A percentile compares a stretch with the other conserved stretches of the same genome.
These are phyloP conservation scores for Gopherus evgoodei DNA, from an alignment of 2,113 vertebrate species.

Conservation along the genomic window DNA sequence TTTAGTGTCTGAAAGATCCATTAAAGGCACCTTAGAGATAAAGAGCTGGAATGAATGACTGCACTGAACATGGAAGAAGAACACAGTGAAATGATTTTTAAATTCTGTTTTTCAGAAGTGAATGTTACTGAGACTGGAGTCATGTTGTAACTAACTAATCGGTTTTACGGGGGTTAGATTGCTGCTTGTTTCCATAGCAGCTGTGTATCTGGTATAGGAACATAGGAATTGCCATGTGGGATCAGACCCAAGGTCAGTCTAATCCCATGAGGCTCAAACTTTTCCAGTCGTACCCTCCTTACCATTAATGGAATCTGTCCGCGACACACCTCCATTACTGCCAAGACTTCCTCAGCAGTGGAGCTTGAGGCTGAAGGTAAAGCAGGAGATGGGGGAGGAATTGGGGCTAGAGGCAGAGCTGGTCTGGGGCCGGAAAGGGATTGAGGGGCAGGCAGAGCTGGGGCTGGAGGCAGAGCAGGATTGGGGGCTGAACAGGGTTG, in stretches of 20 bases:
- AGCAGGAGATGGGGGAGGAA: too few species aligned
- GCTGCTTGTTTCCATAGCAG: background rate
- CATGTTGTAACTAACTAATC: background rate
- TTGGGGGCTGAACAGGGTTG: too few species aligned
- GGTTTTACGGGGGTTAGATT: background rate
- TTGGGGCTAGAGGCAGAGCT: too few species aligned
- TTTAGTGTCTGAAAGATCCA: conserved; percentile 56
- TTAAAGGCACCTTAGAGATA: conserved; percentile 33
- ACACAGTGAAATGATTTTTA: conserved; percentile 37
- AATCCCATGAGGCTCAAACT: too few species aligned
- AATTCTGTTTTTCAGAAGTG: conserved; percentile 45
- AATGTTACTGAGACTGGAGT: background rate
- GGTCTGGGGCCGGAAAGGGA: too few species aligned
- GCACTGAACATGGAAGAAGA: background rate
- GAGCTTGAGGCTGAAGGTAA: too few species aligned
- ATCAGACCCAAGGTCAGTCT: background rate
- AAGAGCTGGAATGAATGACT: conserved; percentile 50
- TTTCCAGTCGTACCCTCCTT: too few species aligned
- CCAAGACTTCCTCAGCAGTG: too few species aligned
- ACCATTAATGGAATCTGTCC: too few species aligned
- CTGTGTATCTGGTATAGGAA: background rate
- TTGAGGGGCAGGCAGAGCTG: too few species aligned
- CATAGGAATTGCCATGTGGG: background rate
- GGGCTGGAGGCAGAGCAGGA: too few species aligned
- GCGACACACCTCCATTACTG: too few species aligned